phyloP scores from a whole-genome alignment of 2,113 vertebrate species.

The Thamnophis sirtalis region DNA sequence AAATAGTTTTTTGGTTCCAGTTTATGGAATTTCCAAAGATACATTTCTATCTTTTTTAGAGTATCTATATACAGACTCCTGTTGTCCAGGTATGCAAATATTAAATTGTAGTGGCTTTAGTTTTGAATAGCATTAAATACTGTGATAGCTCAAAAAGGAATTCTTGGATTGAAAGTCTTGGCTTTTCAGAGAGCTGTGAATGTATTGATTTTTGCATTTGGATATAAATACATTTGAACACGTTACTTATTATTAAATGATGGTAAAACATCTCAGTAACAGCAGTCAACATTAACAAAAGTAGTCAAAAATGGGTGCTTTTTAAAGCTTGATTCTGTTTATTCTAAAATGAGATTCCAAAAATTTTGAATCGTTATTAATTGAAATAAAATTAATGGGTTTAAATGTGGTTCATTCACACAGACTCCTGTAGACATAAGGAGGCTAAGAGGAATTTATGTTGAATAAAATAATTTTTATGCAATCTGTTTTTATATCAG shows the following conservation, averaged over 20 bases:
- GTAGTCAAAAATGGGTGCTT: not conserved
- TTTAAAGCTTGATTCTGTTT: not conserved
- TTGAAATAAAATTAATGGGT: not conserved
- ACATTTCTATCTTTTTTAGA: conserved; percentile 95
- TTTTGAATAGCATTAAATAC: not conserved
- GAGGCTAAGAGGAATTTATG: not conserved
- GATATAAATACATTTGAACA: not conserved
- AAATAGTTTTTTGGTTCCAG: conserved; percentile 85
- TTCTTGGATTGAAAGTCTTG: not conserved
- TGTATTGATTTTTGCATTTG: not conserved
- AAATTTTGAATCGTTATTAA: not conserved
- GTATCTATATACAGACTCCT: conserved; percentile 94
- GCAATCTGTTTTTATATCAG: not conserved
- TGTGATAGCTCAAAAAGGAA: not conserved
- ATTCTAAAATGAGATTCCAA: not conserved
- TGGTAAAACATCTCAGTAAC: not conserved
- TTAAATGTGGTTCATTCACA: not conserved
- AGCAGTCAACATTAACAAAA: not conserved
- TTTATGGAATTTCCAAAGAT: conserved; percentile 92
- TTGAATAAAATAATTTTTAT: not conserved
- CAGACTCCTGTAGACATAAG: not conserved
- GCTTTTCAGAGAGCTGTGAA: not conserved
- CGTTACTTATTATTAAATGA: not conserved
- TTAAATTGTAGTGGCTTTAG: not conserved
- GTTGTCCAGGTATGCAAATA: conserved; percentile 85